phyloP scores from a whole-genome alignment of 2,797 vertebrate species.

The Halcyon smyrnensis region DNA sequence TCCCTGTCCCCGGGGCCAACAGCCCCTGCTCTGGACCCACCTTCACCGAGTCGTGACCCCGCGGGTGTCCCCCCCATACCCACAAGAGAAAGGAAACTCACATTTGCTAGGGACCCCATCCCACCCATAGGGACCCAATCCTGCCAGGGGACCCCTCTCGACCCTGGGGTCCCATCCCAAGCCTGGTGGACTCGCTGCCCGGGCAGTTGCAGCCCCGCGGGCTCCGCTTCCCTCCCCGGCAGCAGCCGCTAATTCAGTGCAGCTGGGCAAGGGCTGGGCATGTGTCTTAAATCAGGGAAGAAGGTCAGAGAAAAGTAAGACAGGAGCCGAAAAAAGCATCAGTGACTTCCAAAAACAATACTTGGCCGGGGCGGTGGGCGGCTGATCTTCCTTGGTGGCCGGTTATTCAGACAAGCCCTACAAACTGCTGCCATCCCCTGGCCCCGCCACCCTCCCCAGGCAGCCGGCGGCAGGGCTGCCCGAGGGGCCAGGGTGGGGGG shows the following conservation, averaged over 20 bases:
- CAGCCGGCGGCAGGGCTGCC: not conserved
- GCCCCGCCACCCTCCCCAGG: not conserved
- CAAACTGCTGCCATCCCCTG: conserved; percentile 35
- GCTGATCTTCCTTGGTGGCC: conserved; percentile 64
- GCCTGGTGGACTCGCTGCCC: not conserved
- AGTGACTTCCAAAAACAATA: conserved; percentile 50
- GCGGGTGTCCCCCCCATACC: fast-evolving
- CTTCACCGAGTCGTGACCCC: not conserved
- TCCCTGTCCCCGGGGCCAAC: fast-evolving
- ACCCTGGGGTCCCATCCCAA: not conserved
- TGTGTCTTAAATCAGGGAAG: conserved; percentile 63
- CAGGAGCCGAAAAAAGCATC: conserved; percentile 58
- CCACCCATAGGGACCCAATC: not conserved
- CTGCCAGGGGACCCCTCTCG: no score
- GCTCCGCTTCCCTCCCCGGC: conserved; percentile 9
- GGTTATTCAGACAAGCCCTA: conserved; percentile 1
- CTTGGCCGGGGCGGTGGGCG: conserved; percentile 37
- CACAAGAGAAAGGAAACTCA: not conserved
- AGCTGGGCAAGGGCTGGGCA: conserved; percentile 65
- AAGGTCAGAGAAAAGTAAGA: conserved; percentile 64
- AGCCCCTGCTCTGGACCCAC: not conserved
- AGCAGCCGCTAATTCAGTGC: conserved; percentile 56
- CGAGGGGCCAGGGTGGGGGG: not conserved
- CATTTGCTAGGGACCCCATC: not conserved
- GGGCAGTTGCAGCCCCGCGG: not conserved